Evolutionary conservation across 2,113 vertebrate species (phyloP).

Genomic region (Phodopus roborovskii): DNA sequence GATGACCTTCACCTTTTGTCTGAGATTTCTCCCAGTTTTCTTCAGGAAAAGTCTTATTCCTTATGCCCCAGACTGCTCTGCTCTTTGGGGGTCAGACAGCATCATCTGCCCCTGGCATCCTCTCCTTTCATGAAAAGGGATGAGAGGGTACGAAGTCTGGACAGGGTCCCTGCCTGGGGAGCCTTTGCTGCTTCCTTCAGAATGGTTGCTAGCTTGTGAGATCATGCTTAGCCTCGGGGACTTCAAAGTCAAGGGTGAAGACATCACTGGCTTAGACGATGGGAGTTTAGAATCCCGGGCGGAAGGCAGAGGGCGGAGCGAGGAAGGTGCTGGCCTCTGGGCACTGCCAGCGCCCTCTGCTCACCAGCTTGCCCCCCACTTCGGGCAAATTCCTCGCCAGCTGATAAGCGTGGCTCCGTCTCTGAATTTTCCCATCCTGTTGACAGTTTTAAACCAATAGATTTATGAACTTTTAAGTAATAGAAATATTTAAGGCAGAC

Average conservation of each 20-base stretch:
- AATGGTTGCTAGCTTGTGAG: background rate
- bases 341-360: conserved; percentile 27
- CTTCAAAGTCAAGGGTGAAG: background rate
- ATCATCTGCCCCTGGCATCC: background rate
- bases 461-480: conserved; percentile 82
- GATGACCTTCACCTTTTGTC: background rate
- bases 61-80: background rate
- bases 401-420: conserved; percentile 75
- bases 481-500: conserved; percentile 81
- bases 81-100: background rate
- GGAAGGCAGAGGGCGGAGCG: accelerated
- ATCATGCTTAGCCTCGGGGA: background rate
- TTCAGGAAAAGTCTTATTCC: background rate
- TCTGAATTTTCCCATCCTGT: conserved; percentile 71
- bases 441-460: conserved; percentile 84
- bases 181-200: background rate
- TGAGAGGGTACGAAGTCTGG: accelerated
- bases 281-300: background rate
- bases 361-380: conserved; percentile 40
- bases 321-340: background rate
- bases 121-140: background rate
- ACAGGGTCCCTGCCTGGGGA: background rate
- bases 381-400: conserved; percentile 67
- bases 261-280: background rate
- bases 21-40: background rate